Conservation (phyloP, 2,113 vertebrate species). For the Morone saxatilis region DNA sequence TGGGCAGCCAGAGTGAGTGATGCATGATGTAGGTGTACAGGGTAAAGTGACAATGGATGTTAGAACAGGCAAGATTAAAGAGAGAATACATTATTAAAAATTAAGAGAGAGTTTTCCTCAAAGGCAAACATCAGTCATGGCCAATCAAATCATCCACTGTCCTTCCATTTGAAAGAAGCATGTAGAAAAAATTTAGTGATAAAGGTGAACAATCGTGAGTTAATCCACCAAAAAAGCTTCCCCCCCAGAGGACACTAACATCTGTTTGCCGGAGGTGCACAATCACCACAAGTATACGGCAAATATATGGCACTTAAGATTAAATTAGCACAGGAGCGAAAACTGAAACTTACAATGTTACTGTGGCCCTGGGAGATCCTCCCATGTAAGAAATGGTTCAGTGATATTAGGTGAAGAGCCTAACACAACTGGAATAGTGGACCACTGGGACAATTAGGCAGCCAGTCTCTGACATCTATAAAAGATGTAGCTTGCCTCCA, state of each 20-base stretch:
- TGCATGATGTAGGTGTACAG: no score
- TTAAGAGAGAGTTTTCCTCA: no score
- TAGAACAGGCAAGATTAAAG: no score
- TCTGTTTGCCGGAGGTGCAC: constrained; percentile 19
- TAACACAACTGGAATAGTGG: constrained; percentile 47
- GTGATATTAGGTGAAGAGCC: constrained; percentile 54
- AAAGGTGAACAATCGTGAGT: background rate
- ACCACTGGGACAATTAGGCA: constrained; percentile 57
- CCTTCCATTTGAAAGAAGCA: background rate
- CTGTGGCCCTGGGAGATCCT: constrained; percentile 33
- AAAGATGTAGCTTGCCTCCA: constrained; percentile 54
- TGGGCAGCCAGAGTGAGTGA: no score
- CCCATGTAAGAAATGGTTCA: constrained; percentile 43
- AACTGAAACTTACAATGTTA: constrained; percentile 32
- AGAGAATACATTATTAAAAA: no score
- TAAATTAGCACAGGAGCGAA: constrained; percentile 45
- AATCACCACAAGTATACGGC: constrained; percentile 18
- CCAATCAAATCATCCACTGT: background rate
- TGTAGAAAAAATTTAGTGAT: constrained; percentile 4
- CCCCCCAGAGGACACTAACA: constrained; percentile 16
- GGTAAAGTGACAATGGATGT: no score
- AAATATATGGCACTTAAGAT: constrained; percentile 37
- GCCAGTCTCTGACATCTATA: constrained; percentile 59
- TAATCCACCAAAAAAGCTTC: constrained; percentile 12
- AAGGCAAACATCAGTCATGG: background rate